A percentile compares a stretch with the other conserved stretches of the same genome.
Evolutionary conservation across 2,797 vertebrate species (phyloP).

Genomic region (Threskiornis aethiopicus): DNA sequence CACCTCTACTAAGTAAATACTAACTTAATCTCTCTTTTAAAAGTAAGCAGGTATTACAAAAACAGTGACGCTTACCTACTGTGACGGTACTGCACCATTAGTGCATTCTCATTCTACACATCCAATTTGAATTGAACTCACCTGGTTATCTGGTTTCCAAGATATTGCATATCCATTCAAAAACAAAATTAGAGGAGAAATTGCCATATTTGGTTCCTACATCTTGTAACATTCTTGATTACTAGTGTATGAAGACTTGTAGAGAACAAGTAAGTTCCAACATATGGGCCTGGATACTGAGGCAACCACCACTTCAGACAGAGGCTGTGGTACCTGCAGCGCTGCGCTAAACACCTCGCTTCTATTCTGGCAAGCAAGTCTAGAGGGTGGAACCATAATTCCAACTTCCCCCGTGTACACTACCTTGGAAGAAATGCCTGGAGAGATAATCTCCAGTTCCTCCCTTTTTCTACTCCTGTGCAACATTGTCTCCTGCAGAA

Average conservation of each 20-base stretch:
- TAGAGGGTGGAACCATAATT: neutral
- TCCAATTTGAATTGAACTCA: neutral
- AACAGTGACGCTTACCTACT: neutral
- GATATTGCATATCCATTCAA: neutral
- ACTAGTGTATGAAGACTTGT: neutral
- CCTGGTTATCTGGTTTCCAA: neutral
- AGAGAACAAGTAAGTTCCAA: neutral
- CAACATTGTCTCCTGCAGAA: neutral
- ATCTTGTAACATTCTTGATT: neutral
- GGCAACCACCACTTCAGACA: neutral
- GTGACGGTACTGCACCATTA: neutral
- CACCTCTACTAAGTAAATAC: neutral
- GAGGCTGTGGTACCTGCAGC: neutral
- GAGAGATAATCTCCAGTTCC: neutral
- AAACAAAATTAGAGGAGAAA: neutral
- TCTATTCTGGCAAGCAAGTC: neutral
- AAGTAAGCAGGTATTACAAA: neutral
- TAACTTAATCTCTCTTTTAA: neutral
- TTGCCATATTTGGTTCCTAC: neutral
- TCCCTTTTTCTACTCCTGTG: neutral
- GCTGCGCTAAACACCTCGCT: neutral
- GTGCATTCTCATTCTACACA: neutral
- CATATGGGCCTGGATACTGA: neutral
- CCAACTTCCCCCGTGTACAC: neutral
- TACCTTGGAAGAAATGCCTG: neutral